Evolutionary conservation across 2,888 invertebrate species (phyloP), one percentile per base, ranked within the genome.

Genomic region (Trichogramma dendrolimi): DNA sequence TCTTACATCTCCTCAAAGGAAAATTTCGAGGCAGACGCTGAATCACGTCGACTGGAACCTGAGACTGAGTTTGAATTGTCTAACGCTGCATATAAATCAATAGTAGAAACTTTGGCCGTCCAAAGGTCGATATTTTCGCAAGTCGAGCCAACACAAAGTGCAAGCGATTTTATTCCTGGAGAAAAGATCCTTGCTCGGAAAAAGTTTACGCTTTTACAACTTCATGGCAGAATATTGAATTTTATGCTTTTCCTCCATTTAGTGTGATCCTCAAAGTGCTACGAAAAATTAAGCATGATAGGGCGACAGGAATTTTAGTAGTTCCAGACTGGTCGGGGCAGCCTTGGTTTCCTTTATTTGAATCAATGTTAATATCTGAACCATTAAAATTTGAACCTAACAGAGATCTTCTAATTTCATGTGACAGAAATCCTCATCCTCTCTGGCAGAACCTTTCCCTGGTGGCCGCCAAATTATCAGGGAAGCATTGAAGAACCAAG

Each of bases 401-500:
- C 8, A n/a, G 1, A 41, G 55, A 69, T 48, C 62, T 70, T 47
- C 62, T 70, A 6, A 53, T 57, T 10, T 68, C 65, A 60, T 53
- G 62, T 65, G 48, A 61, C 62, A 69, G 71, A 43, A n/a, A 43
- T 8, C 56, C 39, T 10, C 71, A 72, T 52, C 70, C 70, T 7
- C 41, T 64, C 4, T 47, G 48, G 57, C 10, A 50, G 14, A 52
- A 64, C 11, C 67, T 71, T 71, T 58, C 69, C 69, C 70, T 72
- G 70, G 70, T 64, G 48, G 71, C 67, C 58, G 70, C 66, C 27
- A 38, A 52, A 47, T 65, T 70, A 67, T 72, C 68, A 2, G 64
- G 62, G 47, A 67, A 48, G 66, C 60, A 6, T 64, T 68, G 4
- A 39, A 53, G 41, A 14, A 54, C 56, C 55, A 62, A 46, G 55